Conservation (phyloP, 2,113 vertebrate genomes). For the Gobiocypris rarus region DNA sequence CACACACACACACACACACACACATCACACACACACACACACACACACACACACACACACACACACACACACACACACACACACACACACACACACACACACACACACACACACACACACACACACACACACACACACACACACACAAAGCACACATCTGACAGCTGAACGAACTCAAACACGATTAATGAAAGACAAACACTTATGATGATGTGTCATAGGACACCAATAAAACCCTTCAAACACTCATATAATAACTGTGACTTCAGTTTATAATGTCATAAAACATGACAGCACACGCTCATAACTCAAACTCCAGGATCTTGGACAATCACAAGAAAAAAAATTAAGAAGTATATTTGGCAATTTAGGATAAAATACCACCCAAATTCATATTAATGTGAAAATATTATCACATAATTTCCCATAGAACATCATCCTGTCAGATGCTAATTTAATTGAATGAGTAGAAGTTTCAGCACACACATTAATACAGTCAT, state of each 20-base stretch:
- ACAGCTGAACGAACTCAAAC: background rate
- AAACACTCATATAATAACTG: background rate
- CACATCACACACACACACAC: no score
- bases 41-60: no score
- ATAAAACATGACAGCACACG: background rate
- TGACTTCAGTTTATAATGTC: constrained; percentile 3
- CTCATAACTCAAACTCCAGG: background rate
- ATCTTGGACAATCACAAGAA: background rate
- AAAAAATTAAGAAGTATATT: background rate
- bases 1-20: no score
- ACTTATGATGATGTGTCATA: background rate
- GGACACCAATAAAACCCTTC: background rate
- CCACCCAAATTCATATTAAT: background rate
- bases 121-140: no score
- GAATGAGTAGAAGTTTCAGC: no score
- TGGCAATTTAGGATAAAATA: background rate
- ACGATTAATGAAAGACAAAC: background rate
- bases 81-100: no score
- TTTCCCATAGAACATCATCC: background rate
- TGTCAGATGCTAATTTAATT: background rate
- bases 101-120: no score
- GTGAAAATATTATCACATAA: background rate
- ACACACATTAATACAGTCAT: no score
- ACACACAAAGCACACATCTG: background rate
- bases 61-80: no score